Conservation (phyloP, 2,888 invertebrate species). For the Argyra leucocephala region DNA sequence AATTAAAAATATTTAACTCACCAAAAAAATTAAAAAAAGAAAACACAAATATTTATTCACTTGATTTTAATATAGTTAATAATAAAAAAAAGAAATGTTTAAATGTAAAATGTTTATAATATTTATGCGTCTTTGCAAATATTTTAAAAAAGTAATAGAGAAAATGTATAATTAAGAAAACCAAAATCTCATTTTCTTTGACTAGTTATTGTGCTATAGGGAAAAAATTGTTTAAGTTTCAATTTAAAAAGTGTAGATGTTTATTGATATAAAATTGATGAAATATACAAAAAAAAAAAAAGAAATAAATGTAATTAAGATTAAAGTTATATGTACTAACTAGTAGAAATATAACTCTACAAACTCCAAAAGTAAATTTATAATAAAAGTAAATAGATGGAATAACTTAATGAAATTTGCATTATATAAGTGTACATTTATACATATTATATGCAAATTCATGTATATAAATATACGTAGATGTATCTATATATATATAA, state of each 20-base stretch:
- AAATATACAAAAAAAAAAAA: not conserved
- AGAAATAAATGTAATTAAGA: not conserved
- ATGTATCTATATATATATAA: not conserved
- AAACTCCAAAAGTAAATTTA: not conserved
- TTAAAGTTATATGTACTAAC: not conserved
- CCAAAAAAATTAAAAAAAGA: not conserved
- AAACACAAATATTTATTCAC: not conserved
- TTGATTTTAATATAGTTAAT: not conserved
- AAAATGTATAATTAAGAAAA: conserved; percentile 1
- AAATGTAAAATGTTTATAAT: conserved; percentile 2
- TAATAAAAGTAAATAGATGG: not conserved
- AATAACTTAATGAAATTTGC: not conserved
- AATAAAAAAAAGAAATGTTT: not conserved
- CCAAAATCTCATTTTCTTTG: not conserved
- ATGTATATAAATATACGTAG: not conserved
- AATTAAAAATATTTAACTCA: not conserved
- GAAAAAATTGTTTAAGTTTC: not conserved
- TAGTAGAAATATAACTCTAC: not conserved
- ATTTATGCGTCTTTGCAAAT: conserved; percentile 6
- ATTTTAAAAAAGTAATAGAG: not conserved
- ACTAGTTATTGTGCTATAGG: not conserved
- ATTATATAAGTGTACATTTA: not conserved
- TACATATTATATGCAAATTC: not conserved
- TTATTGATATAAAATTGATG: not conserved
- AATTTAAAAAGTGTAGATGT: not conserved